A percentile compares a stretch with the other conserved stretches of the same genome.
Conservation (phyloP, 2,113 vertebrate genomes). For the Tor tambroides region DNA sequence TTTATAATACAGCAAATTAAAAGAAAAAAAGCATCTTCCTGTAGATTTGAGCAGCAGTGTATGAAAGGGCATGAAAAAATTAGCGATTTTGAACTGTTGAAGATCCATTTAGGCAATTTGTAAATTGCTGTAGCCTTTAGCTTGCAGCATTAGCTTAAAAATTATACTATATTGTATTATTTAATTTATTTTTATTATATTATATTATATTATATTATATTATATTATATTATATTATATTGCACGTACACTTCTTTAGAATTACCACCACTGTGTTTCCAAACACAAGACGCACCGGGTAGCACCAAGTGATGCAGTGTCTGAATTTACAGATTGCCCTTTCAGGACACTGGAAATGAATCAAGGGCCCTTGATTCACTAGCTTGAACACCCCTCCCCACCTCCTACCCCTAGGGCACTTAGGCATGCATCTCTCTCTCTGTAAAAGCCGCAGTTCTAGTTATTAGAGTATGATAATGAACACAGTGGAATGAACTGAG, state of each 20-base stretch:
- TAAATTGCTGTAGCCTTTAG: background rate
- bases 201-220: background rate
- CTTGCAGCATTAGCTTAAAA: background rate
- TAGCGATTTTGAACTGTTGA: background rate
- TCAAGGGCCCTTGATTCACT: slow-evolving; percentile 18
- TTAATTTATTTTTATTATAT: background rate
- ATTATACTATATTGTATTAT: background rate
- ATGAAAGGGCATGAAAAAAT: background rate
- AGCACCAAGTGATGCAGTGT: slow-evolving; percentile 23
- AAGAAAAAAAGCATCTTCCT: background rate
- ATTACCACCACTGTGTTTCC: background rate
- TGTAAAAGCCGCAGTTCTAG: slow-evolving; percentile 43
- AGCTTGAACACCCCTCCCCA: slow-evolving; percentile 48
- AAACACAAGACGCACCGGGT: background rate
- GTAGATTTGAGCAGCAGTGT: background rate
- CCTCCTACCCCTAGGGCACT: slow-evolving; percentile 60
- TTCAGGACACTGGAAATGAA: slow-evolving; percentile 22
- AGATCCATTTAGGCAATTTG: background rate
- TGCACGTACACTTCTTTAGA: background rate
- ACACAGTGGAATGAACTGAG: slow-evolving; percentile 36
- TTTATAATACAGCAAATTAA: slow-evolving; percentile 7
- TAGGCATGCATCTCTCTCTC: slow-evolving; percentile 52
- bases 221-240: background rate
- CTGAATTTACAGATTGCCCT: slow-evolving; percentile 22
- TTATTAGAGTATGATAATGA: slow-evolving; percentile 52